Base-by-base conservation (phyloP, 2,888 invertebrate genomes). In the Plagodis dolabraria region DNA sequence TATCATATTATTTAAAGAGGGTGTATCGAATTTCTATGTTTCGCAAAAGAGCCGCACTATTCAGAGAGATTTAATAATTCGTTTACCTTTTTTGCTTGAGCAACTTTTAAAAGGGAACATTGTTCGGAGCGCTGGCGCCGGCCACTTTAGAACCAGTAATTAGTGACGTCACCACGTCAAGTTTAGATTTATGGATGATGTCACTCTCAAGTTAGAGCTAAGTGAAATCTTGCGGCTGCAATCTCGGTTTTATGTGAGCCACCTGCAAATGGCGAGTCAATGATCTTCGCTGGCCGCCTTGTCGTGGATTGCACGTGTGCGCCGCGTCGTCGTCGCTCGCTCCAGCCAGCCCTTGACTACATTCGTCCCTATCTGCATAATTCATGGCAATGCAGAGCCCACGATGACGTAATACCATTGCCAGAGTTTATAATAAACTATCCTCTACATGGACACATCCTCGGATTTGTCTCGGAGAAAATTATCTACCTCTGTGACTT, bases 221-320 rank as follows among this genome's bases (percentile, higher is more conserved):
- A 61, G 60, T 61, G 60, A 61, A 61, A 61, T 63, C 60, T 65
- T 54, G 63, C 52, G 65, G 56, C 57, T 68, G 67, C 75, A 72
- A 79, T 61, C 60, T 57, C 60, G 46, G 60, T 56, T 61, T 60
- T 61, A 61, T 61, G 60, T 46, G 60, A 61, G 60, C 60, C 77
- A 77, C 77, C 77, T 77, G 77, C 77, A 68, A 74, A 74, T 70
- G 74, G 68, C 72, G 72, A 74, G 77, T 77, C 77, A 77, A 74
- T 74, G 77, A 71, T 77, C 77, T 69, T 61, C 52, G 60, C 46
- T 49, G 60, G 52, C 55, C 60, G 57, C 72, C 40, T 47, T 47
- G 56, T 51, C 56, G 55, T 46, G 44, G 50, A 65, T 64, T 61
- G 60, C 60, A 61, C 60, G 60, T 61, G 60, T 43, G 43, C 47